Evolutionary conservation across 2,113 vertebrate species (phyloP).

Genomic region (Tamias sibiricus): DNA sequence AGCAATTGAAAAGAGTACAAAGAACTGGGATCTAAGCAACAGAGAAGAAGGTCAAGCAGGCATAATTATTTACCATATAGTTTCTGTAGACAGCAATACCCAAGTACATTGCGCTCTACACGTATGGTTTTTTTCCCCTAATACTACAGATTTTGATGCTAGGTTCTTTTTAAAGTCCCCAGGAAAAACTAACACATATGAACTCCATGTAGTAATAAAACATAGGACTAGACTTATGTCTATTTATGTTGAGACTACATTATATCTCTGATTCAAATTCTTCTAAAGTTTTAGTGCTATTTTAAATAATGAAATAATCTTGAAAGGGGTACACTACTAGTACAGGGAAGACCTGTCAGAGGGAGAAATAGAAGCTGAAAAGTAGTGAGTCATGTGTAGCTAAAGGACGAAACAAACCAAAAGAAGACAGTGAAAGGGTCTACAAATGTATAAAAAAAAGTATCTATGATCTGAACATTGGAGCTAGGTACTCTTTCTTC

Average conservation of each 20-base stretch:
- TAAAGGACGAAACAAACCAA: slow-evolving; percentile 29
- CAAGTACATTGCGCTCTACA: slow-evolving; percentile 40
- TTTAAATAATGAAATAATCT: slow-evolving; percentile 68
- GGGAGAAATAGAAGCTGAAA: slow-evolving; percentile 58
- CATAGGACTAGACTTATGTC: slow-evolving; percentile 15
- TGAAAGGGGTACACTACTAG: slow-evolving; percentile 45
- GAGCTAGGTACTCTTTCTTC: slow-evolving; percentile 53
- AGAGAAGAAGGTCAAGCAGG: slow-evolving; percentile 46
- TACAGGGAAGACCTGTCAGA: slow-evolving; percentile 45
- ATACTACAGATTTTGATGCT: slow-evolving; percentile 35
- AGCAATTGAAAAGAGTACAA: slow-evolving; percentile 57
- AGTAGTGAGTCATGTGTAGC: slow-evolving; percentile 41
- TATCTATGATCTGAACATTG: slow-evolving; percentile 23
- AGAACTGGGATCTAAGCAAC: slow-evolving; percentile 55
- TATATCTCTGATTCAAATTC: slow-evolving; percentile 52
- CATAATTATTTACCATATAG: slow-evolving; percentile 58
- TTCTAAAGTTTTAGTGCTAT: slow-evolving; percentile 45
- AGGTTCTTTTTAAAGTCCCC: slow-evolving; percentile 57
- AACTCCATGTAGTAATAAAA: slow-evolving; percentile 55
- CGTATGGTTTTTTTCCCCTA: neutral
- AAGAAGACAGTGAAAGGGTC: slow-evolving; percentile 43
- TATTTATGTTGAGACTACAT: neutral
- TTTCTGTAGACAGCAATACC: slow-evolving; percentile 32
- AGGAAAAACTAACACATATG: slow-evolving; percentile 46
- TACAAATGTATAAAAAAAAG: neutral